These are phyloP conservation scores for Tribolium madens DNA, from an alignment of 1,140 invertebrate species.

Conservation along the genomic window DNA sequence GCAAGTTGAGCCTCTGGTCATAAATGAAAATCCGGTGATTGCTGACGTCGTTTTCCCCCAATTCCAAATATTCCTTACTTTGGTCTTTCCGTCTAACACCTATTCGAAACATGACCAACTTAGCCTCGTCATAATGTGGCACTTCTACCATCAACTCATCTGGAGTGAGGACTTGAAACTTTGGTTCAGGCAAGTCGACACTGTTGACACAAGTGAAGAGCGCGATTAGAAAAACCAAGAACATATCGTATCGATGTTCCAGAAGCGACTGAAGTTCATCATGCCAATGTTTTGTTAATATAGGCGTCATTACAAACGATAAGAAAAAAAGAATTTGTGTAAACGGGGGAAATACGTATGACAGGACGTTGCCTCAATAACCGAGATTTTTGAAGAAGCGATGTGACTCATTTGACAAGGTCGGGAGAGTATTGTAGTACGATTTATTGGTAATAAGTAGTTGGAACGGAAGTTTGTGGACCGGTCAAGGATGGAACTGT, in stretches of 20 bases:
- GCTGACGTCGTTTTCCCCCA: slow-evolving; percentile 16
- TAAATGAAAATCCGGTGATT: slow-evolving; percentile 31
- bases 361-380: not conserved
- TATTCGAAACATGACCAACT: slow-evolving; percentile 8
- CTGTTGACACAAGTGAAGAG: not conserved
- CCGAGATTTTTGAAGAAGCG: not conserved
- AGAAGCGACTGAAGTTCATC: slow-evolving; percentile 11
- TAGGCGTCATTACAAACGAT: not conserved
- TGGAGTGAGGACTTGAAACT: slow-evolving; percentile 8
- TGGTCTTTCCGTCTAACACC: not conserved
- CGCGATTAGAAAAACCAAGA: not conserved
- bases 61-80: slow-evolving; percentile 3
- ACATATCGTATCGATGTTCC: slow-evolving; percentile 3
- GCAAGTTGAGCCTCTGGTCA: slow-evolving; percentile 8
- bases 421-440: not conserved
- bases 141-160: slow-evolving; percentile 18
- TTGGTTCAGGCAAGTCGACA: not conserved
- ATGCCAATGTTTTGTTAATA: slow-evolving; percentile 21
- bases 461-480: not conserved
- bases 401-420: not conserved
- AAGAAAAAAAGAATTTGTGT: not conserved
- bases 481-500: not conserved
- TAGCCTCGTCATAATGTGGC: not conserved
- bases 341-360: not conserved
- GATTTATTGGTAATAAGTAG: not conserved